These are phyloP conservation scores for Drosophila histrio DNA, from an alignment of 2,888 invertebrate genomes.

Conservation along the genomic window DNA sequence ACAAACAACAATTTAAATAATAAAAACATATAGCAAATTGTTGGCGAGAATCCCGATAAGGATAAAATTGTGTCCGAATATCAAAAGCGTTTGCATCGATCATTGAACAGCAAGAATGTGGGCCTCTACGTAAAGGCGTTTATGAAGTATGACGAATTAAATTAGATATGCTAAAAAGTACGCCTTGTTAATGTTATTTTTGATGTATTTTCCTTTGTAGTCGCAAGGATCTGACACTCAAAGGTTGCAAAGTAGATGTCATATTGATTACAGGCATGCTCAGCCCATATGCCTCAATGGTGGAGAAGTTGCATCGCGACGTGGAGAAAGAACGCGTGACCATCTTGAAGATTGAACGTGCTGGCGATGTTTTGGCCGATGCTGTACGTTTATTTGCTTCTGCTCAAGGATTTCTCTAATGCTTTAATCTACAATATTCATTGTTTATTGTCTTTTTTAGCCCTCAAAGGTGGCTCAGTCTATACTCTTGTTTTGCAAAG, in stretches of 20 bases:
- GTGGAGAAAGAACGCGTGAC: slow-evolving; percentile 93
- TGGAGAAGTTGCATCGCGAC: slow-evolving; percentile 91
- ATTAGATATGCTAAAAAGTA: not conserved
- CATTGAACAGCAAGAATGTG: slow-evolving; percentile 92
- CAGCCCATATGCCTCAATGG: slow-evolving; percentile 91
- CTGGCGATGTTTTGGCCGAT: slow-evolving; percentile 94
- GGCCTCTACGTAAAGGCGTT: slow-evolving; percentile 92
- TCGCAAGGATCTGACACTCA: slow-evolving; percentile 89
- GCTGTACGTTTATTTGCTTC: slow-evolving; percentile 86
- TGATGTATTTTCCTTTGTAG: slow-evolving; percentile 84
- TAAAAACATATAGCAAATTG: slow-evolving; percentile 85
- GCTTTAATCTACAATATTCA: not conserved
- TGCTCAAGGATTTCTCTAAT: not conserved
- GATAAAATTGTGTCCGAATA: slow-evolving; percentile 91
- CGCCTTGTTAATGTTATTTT: not conserved
- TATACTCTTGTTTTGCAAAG: slow-evolving; percentile 94
- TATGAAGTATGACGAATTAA: slow-evolving; percentile 87
- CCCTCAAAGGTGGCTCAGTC: slow-evolving; percentile 94
- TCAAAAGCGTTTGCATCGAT: slow-evolving; percentile 89
- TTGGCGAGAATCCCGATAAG: slow-evolving; percentile 87
- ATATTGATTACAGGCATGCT: slow-evolving; percentile 92
- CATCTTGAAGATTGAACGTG: slow-evolving; percentile 92
- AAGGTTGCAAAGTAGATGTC: slow-evolving; percentile 90
- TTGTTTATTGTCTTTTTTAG: slow-evolving; percentile 84
- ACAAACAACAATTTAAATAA: slow-evolving; percentile 31